Evolutionary conservation across 2,113 vertebrate genomes (phyloP), one percentile per base, ranked within the genome.

Genomic region (Nannobrachium achirus): DNA sequence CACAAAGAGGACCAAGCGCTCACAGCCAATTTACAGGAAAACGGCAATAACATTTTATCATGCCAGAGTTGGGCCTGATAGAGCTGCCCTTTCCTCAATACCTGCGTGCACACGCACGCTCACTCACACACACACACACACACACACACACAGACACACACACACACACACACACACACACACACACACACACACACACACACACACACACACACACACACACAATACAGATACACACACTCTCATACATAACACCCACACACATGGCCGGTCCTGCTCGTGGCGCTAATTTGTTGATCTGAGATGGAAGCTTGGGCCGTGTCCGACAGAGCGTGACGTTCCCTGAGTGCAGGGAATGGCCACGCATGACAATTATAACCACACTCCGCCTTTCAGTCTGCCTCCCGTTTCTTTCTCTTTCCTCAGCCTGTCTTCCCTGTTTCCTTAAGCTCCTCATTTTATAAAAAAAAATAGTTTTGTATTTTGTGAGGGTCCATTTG

Each of bases 11-110:
- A 73, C 68, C 13, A 87, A 93, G 92, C 93, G 90, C 94, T 95
- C 94, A 87, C 88, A 93, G 94, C 94, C 94, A 98, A 97, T 96
- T 97, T 96, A 95, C 93, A 95, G 94, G 93, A 94, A 93, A 95
- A 93, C 88, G 89, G 94, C 93, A 95, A 94, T 95, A 95, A 95
- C 94, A 95, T 96, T 95, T 95, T 95, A 95, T 97, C 95, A 96
- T 94, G 91, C 91, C 94, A 93, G 93, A 96, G 94, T 94, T 92
- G 92, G 95, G 93, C 93, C 94, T 95, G 93, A 96, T 97, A 94
- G 94, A 95, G 92, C 93, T 95, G 94, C 94, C 95, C 94, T 97
- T 96, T 97, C 93, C 78, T 58, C 93, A 92, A 92, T 94, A 96
- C 93, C 94, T 95, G 92, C 93, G 89, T n/a, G 38, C 14, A 6